phyloP scores from a whole-genome alignment of 2,113 vertebrate genomes.

The Sula dactylatra region DNA sequence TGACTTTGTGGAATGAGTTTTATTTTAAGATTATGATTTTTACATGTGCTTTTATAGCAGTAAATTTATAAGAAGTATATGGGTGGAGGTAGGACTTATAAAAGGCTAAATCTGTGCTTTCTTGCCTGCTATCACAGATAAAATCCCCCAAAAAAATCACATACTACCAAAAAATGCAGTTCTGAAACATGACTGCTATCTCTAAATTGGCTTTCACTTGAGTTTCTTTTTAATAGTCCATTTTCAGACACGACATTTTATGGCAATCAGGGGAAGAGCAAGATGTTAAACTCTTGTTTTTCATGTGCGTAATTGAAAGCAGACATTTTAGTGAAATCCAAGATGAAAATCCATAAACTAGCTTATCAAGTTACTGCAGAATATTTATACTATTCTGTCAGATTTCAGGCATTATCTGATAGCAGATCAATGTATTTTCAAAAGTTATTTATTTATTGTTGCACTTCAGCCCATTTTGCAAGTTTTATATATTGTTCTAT shows the following conservation, averaged over 20 bases:
- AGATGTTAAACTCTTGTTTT: conserved; percentile 36
- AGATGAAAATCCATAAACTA: conserved; percentile 27
- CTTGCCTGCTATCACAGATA: background rate
- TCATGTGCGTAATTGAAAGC: conserved; percentile 55
- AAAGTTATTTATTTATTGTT: background rate
- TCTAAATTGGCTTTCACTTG: background rate
- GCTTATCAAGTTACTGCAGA: conserved; percentile 39
- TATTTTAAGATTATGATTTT: conserved; percentile 62
- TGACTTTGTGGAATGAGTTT: conserved; percentile 54
- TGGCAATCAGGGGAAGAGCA: conserved; percentile 10
- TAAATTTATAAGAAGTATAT: conserved; percentile 11
- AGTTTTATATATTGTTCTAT: background rate
- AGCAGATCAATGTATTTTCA: background rate
- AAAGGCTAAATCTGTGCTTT: background rate
- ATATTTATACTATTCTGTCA: background rate
- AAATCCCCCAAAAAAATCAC: background rate
- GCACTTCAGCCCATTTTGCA: background rate
- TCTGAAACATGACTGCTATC: background rate
- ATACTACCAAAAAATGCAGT: background rate
- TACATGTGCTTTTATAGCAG: conserved; percentile 32
- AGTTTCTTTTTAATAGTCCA: background rate
- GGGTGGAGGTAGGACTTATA: background rate
- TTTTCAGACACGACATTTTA: background rate
- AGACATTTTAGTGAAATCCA: conserved; percentile 19
- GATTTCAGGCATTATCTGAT: conserved; percentile 5